phyloP scores from a whole-genome alignment of 2,113 vertebrate genomes.

The Diphyllodes magnificus region DNA sequence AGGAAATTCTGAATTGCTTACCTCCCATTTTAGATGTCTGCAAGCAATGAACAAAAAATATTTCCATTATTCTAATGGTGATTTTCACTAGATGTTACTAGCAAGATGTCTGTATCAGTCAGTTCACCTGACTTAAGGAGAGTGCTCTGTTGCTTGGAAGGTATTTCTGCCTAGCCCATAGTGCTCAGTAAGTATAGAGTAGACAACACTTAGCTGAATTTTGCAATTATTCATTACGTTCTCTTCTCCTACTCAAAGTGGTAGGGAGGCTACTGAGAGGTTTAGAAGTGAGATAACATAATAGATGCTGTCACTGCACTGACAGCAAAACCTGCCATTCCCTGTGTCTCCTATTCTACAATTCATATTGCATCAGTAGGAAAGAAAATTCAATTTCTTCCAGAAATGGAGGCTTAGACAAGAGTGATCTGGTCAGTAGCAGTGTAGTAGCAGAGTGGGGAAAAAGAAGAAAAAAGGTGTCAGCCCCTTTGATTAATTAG shows the following conservation, averaged over 20 bases:
- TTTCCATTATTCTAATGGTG: neutral
- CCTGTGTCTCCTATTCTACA: neutral
- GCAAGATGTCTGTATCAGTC: neutral
- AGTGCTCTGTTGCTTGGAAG: neutral
- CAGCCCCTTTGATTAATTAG: neutral
- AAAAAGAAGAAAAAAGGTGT: neutral
- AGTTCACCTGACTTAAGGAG: neutral
- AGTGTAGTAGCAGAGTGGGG: neutral
- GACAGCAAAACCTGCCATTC: neutral
- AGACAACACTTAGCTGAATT: neutral
- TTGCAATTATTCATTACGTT: neutral
- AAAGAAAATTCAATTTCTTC: neutral
- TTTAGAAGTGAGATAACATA: neutral
- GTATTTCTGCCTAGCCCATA: neutral
- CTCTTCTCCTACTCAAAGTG: neutral
- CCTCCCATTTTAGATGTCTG: neutral
- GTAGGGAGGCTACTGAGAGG: neutral
- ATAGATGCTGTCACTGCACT: neutral
- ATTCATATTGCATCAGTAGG: neutral
- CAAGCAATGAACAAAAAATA: neutral
- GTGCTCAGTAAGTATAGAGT: neutral
- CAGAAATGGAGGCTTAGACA: neutral
- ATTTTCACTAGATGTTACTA: neutral
- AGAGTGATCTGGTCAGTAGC: neutral
- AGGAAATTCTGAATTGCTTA: neutral